Evolutionary conservation across 1,140 invertebrate species (phyloP).

Genomic region (Orchestia grillus): DNA sequence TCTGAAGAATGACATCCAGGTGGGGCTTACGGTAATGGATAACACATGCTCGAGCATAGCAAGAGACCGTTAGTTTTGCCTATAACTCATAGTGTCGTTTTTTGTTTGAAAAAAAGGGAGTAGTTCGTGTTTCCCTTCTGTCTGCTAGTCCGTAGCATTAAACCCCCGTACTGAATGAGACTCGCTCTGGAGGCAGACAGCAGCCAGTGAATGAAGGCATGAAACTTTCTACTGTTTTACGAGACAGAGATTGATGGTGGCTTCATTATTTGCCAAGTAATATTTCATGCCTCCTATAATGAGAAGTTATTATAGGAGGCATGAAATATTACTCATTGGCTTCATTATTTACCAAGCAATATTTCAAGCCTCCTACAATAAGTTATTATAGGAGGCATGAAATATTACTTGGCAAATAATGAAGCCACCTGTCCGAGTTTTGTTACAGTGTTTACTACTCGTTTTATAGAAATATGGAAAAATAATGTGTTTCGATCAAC

Average conservation of each 20-base stretch:
- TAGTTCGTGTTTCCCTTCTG: not conserved
- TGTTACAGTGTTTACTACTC: too few species aligned
- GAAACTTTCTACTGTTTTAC: not conserved
- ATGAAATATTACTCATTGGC: too few species aligned
- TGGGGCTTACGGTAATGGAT: not conserved
- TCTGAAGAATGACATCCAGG: not conserved
- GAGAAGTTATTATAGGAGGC: too few species aligned
- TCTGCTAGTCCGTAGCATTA: not conserved
- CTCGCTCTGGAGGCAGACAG: not conserved
- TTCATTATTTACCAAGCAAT: too few species aligned
- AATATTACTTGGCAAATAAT: not conserved
- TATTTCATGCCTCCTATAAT: too few species aligned
- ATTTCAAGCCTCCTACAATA: too few species aligned
- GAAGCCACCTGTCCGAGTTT: too few species aligned
- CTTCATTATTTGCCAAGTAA: not conserved
- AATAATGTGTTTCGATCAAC: too few species aligned
- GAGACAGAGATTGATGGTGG: not conserved
- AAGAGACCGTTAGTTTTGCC: not conserved
- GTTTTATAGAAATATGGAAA: too few species aligned
- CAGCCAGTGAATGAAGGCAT: not conserved
- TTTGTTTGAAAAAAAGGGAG: not conserved
- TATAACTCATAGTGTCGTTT: not conserved
- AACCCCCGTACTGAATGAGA: not conserved
- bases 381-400: too few species aligned
- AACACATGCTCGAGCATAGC: not conserved